Conservation (phyloP, 2,797 vertebrate genomes). For the Linurgus olivaceus region DNA sequence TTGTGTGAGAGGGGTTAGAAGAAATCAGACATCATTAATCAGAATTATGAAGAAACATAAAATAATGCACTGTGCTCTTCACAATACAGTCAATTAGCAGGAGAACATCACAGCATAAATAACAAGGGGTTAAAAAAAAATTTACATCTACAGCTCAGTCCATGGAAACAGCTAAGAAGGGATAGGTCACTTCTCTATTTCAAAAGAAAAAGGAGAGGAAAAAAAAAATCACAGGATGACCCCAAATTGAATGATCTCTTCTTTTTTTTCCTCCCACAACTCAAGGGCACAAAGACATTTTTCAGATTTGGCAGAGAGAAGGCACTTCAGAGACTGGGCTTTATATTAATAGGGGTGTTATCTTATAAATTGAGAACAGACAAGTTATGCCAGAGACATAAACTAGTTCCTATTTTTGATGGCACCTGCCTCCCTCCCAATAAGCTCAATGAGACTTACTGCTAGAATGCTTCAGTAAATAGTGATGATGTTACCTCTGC, state of each 20-base stretch:
- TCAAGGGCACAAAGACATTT: neutral
- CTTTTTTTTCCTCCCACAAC: neutral
- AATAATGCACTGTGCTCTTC: neutral
- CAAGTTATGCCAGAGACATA: neutral
- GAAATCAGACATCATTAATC: neutral
- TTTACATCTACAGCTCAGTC: neutral
- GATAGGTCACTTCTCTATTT: neutral
- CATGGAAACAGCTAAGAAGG: neutral
- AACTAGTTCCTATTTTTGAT: neutral
- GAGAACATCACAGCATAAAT: neutral
- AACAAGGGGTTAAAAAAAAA: neutral
- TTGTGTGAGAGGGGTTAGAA: neutral
- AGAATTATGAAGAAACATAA: neutral
- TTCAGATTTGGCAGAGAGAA: neutral
- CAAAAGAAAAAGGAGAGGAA: neutral
- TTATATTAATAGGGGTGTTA: neutral
- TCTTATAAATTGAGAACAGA: neutral
- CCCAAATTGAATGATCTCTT: neutral
- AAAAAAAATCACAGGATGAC: neutral
- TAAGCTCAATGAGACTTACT: neutral
- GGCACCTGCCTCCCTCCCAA: neutral
- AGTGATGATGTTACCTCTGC: neutral
- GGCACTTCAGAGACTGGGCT: neutral
- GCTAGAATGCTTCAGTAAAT: neutral
- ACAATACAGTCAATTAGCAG: neutral